Percentiles rank a stretch among this genome's conserved stretches.
Evolutionary conservation across 2,113 vertebrate species (phyloP).

Genomic region (Nerophis ophidion): DNA sequence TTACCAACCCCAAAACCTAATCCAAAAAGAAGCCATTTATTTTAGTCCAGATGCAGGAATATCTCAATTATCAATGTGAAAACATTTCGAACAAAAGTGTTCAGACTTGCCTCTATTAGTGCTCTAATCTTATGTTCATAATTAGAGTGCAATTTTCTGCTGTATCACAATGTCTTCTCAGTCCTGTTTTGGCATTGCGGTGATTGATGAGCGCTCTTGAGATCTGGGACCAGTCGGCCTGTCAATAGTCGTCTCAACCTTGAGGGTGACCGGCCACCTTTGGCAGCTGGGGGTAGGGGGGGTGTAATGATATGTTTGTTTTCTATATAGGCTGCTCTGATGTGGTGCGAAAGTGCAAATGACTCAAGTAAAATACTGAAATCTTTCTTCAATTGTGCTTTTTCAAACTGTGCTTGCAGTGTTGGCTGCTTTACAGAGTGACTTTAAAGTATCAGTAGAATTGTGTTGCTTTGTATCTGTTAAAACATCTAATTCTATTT

Average conservation of each 20-base stretch:
- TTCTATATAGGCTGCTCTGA: conserved; percentile 61
- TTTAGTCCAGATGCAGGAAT: neutral
- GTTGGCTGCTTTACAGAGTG: conserved; percentile 16
- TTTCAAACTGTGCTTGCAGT: conserved; percentile 9
- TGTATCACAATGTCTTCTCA: conserved; percentile 44
- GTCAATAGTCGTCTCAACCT: conserved; percentile 51
- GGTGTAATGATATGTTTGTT: conserved; percentile 66
- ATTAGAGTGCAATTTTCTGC: conserved; percentile 9
- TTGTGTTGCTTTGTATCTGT: too few relatives aligned
- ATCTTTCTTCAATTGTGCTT: conserved; percentile 14
- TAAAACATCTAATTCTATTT: too few relatives aligned
- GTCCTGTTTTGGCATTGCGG: conserved; percentile 12
- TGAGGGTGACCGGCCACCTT: conserved; percentile 48
- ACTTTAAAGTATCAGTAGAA: neutral
- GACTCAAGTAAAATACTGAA: conserved; percentile 48
- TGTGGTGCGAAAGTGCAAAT: conserved; percentile 74
- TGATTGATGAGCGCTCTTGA: conserved; percentile 39
- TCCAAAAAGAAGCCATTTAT: neutral
- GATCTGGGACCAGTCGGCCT: conserved; percentile 51
- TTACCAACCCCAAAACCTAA: too few relatives aligned
- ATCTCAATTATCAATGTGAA: neutral
- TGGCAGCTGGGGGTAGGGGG: conserved; percentile 58
- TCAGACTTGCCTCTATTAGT: neutral
- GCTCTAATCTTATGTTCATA: neutral
- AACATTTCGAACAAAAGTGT: neutral